phyloP scores from a whole-genome alignment of 2,113 vertebrate species.

The Ptilorrhoa leucosticta region DNA sequence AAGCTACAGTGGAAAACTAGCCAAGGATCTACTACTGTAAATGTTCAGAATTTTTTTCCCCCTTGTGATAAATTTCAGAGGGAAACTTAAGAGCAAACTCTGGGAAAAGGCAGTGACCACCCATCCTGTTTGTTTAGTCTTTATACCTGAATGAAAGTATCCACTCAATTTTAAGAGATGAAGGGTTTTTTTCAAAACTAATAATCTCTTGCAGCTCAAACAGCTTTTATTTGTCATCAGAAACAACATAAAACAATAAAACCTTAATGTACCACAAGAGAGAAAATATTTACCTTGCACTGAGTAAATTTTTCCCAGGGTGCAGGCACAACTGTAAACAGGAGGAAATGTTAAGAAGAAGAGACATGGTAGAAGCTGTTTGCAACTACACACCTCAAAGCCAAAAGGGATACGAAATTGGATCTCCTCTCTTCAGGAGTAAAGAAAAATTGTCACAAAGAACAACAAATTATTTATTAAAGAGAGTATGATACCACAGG shows the following conservation, averaged over 20 bases:
- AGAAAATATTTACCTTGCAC: slow-evolving; percentile 31
- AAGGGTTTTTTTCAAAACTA: neutral
- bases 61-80: neutral
- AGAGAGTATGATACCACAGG: neutral
- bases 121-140: neutral
- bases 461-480: slow-evolving; percentile 50
- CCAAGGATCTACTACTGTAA: neutral
- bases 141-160: neutral
- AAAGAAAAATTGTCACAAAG: slow-evolving; percentile 41
- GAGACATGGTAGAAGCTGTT: neutral
- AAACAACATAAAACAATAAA: neutral
- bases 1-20: neutral
- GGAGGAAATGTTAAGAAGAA: neutral
- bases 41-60: fast-evolving
- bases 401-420: neutral
- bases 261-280: neutral
- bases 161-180: neutral
- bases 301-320: neutral
- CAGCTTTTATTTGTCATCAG: neutral
- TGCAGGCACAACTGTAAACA: neutral
- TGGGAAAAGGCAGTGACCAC: neutral
- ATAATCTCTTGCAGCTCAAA: neutral
- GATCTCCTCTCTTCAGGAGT: neutral
- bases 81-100: neutral
- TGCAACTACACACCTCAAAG: neutral